Percentiles rank a stretch among this genome's conserved stretches.
phyloP scores from a whole-genome alignment of 2,113 vertebrate species.

The Eptesicus fuscus region DNA sequence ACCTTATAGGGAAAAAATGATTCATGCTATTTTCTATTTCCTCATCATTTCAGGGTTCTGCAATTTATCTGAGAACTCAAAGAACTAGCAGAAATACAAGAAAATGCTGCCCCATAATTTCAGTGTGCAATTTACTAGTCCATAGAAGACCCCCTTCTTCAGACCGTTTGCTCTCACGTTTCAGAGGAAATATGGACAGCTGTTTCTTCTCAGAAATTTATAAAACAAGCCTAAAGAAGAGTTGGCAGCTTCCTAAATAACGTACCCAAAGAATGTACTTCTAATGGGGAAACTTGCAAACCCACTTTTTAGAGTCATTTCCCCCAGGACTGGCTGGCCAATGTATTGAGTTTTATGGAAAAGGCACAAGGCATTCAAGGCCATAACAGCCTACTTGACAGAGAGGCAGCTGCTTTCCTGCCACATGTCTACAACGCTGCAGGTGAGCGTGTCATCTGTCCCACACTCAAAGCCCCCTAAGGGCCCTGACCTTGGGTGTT shows the following conservation, averaged over 20 bases:
- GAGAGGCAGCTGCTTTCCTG: background rate
- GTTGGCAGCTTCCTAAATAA: slow-evolving; percentile 21
- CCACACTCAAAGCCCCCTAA: background rate
- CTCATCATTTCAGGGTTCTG: slow-evolving; percentile 47
- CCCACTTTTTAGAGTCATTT: background rate
- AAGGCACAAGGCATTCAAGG: background rate
- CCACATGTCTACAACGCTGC: rapidly evolving
- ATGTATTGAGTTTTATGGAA: background rate
- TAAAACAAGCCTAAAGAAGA: slow-evolving; percentile 14
- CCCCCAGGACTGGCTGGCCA: background rate
- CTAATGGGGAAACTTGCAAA: slow-evolving; percentile 26
- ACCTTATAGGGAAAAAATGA: slow-evolving; percentile 20
- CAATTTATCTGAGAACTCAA: slow-evolving; percentile 59
- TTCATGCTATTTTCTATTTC: slow-evolving; percentile 48
- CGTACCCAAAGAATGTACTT: background rate
- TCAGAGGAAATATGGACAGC: background rate
- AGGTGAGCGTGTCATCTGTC: background rate
- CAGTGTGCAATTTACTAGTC: slow-evolving; percentile 50
- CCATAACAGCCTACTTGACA: background rate
- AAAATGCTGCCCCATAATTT: slow-evolving; percentile 45
- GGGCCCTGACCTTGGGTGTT: background rate
- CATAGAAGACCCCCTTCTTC: background rate
- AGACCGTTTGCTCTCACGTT: slow-evolving; percentile 32
- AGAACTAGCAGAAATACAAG: slow-evolving; percentile 47
- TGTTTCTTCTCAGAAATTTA: slow-evolving; percentile 40